Evolutionary conservation across 2,797 vertebrate species (phyloP).

Genomic region (Paramormyrops hopkinsi): DNA sequence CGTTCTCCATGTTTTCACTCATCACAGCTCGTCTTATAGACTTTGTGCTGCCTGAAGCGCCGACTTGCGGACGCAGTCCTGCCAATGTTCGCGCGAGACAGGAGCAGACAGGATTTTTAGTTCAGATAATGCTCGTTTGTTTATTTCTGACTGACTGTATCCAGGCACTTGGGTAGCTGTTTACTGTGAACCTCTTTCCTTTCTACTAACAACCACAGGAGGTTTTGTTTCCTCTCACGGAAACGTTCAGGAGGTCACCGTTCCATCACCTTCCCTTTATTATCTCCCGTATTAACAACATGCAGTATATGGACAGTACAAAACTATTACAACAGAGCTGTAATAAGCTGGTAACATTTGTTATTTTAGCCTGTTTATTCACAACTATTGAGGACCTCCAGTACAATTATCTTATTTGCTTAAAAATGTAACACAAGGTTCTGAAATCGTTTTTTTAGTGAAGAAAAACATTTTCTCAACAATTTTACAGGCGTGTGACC

Average conservation of each 20-base stretch:
- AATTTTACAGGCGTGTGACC: background rate
- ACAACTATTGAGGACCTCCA: background rate
- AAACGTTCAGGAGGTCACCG: background rate
- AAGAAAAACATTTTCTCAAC: background rate
- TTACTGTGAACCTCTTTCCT: background rate
- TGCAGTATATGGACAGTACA: background rate
- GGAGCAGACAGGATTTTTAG: background rate
- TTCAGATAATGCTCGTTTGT: background rate
- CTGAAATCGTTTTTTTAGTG: background rate
- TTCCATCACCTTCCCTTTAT: background rate
- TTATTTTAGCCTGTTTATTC: background rate
- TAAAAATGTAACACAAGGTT: background rate
- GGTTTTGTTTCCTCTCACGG: background rate
- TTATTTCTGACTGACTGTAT: background rate
- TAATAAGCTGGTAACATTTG: background rate
- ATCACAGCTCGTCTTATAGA: background rate
- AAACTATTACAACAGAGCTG: background rate
- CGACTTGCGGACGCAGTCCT: background rate
- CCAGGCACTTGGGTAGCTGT: background rate
- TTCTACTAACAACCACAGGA: background rate
- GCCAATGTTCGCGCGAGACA: background rate
- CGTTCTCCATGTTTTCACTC: background rate
- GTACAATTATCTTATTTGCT: background rate
- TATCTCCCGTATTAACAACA: background rate
- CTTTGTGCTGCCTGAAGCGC: background rate